Evolutionary conservation across 2,113 vertebrate genomes (phyloP).

Genomic region (Nasalis larvatus): DNA sequence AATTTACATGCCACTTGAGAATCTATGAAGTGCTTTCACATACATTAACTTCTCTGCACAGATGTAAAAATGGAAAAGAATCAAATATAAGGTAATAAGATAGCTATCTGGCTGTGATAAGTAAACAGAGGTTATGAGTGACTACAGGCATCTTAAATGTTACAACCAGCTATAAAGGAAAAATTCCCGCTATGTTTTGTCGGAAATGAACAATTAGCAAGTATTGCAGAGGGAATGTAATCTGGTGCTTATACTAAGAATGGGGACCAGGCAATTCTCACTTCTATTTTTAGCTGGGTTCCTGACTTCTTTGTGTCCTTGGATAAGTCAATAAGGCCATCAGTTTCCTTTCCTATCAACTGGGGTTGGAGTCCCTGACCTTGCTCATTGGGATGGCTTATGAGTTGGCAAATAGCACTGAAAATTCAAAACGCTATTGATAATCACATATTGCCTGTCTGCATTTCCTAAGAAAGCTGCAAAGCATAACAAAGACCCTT

Average conservation of each 20-base stretch:
- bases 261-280: neutral
- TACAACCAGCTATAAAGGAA: slow-evolving; percentile 48
- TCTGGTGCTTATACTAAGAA: slow-evolving; percentile 30
- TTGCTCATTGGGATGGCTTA: neutral
- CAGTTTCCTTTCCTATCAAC: neutral
- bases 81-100: neutral
- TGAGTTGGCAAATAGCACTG: neutral
- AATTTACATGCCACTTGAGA: neutral
- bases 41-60: slow-evolving; percentile 18
- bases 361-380: neutral
- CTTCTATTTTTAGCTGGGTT: neutral
- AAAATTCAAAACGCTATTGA: neutral
- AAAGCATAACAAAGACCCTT: slow-evolving; percentile 19
- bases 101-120: slow-evolving; percentile 22
- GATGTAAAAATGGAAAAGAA: slow-evolving; percentile 46
- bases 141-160: slow-evolving; percentile 57
- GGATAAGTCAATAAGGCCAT: neutral
- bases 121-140: slow-evolving; percentile 64
- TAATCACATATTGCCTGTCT: neutral
- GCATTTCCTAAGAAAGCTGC: neutral
- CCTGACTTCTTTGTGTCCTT: slow-evolving; percentile 30
- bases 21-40: slow-evolving; percentile 13
- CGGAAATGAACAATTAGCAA: slow-evolving; percentile 64
- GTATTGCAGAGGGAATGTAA: neutral
- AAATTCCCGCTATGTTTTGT: slow-evolving; percentile 8